Base-by-base conservation (phyloP, 2,113 vertebrate genomes). In the Phrynosoma blainvillii region DNA sequence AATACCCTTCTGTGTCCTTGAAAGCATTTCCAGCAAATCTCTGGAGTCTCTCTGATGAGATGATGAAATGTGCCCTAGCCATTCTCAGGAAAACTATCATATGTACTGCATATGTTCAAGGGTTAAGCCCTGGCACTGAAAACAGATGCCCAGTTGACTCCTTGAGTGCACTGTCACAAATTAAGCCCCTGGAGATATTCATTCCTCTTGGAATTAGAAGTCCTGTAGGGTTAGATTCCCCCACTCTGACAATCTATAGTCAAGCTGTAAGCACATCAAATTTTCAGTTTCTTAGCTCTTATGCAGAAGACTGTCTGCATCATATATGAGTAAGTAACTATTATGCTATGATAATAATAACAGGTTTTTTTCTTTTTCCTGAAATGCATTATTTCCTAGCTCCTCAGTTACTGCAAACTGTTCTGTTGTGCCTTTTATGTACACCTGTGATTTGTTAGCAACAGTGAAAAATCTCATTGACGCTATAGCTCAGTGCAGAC, bases 401-500 rank as follows among this genome's bases (percentile, higher is more conserved):
- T 91, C 42, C 80, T 82, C 14, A n/a, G 32, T 25, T 25, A 30
- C 30, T 32, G 82, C 21, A 47, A 0, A 30, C 59, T 42, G 7
- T 14, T 79, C 10, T 52, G 1, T 66, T 0, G 0, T 56, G 56
- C 54, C 13, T 56, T 1, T 3, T n/a, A 40, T 16, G 83, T 0
- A 25, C 77, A 78, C 68, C n/a, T 90, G 71, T 8, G 0, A 27
- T 79, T 76, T 70, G 32, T 40, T 18, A 54, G 47, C 11, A 40
- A 79, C 62, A 80, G 36, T 83, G 73, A 79, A 85, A 77, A 77
- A 74, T n/a, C 81, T 40, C 82, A 1, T 0, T 1, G 82, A 8
- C 20, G 66, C 79, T 27, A 80, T 21, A 42, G 52, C 0, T 0
- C 83, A 84, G 18, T 86, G 8, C 27, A 74, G 23, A 0, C n/a